A percentile compares a stretch with the other conserved stretches of the same genome.
phyloP scores from a whole-genome alignment of 2,113 vertebrate species.

The Lampris incognitus region DNA sequence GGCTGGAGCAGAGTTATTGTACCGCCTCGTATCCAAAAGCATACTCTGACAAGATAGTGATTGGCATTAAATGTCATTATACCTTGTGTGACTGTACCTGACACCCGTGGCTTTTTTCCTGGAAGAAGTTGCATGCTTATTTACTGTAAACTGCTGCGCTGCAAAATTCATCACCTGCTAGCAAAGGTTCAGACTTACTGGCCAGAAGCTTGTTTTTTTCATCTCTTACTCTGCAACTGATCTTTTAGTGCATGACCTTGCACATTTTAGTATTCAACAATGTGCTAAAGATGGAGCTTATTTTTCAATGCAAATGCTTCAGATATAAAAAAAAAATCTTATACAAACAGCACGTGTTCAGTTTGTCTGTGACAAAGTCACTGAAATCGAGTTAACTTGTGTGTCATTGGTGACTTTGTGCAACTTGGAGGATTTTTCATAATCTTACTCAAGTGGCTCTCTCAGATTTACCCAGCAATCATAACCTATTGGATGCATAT shows the following conservation, averaged over 20 bases:
- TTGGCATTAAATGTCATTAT: conserved; percentile 29
- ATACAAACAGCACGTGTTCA: no score
- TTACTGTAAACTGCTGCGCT: neutral
- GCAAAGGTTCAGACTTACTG: neutral
- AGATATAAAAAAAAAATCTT: no score
- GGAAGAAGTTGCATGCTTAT: conserved; percentile 15
- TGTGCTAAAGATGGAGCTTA: neutral
- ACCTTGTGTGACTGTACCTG: conserved; percentile 11
- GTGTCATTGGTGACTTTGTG: no score
- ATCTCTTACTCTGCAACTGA: no score
- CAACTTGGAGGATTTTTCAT: conserved; percentile 7
- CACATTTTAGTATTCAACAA: no score
- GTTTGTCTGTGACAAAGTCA: no score
- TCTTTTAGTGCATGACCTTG: no score
- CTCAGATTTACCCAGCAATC: neutral
- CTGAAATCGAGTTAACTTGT: no score
- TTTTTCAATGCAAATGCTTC: neutral
- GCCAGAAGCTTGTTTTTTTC: neutral
- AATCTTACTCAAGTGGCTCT: neutral
- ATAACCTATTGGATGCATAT: no score
- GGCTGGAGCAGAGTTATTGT: neutral
- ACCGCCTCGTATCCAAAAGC: neutral
- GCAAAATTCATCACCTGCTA: neutral
- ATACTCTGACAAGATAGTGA: neutral
- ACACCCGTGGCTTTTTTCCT: conserved; percentile 52